Conservation (phyloP, 1,140 invertebrate genomes). For the Hormaphis cornu region DNA sequence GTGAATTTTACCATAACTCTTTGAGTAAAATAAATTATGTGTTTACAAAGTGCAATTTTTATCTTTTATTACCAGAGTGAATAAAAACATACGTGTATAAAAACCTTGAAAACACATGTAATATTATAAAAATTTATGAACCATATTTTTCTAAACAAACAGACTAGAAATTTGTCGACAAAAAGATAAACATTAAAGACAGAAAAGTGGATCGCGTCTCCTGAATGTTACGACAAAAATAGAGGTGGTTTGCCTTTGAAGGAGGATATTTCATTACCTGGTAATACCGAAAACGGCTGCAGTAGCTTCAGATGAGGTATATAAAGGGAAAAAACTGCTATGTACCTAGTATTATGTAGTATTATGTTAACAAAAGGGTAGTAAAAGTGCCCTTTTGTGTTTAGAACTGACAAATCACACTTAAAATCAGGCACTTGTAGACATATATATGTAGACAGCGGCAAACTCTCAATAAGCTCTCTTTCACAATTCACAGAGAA, state of each 20-base stretch:
- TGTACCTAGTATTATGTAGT: no score
- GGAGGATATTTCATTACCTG: not conserved
- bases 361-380: conserved; percentile 28
- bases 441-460: not conserved
- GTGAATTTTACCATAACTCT: no score
- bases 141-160: no score
- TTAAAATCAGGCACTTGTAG: conserved; percentile 25
- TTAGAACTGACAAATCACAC: conserved; percentile 30
- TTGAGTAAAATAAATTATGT: no score
- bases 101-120: no score
- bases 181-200: not conserved
- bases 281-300: conserved; percentile 4
- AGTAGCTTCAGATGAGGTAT: not conserved
- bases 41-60: no score
- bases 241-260: not conserved
- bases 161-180: no score
- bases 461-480: conserved; percentile 6
- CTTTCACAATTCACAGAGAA: not conserved
- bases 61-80: no score
- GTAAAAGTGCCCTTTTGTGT: conserved; percentile 27
- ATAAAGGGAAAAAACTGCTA: conserved; percentile 7
- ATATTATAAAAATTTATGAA: no score
- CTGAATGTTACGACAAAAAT: not conserved
- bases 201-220: not conserved
- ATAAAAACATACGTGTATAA: no score